Evolutionary conservation across 2,797 vertebrate genomes (phyloP), one percentile per base, ranked within the genome.

Genomic region (Parambassis ranga): DNA sequence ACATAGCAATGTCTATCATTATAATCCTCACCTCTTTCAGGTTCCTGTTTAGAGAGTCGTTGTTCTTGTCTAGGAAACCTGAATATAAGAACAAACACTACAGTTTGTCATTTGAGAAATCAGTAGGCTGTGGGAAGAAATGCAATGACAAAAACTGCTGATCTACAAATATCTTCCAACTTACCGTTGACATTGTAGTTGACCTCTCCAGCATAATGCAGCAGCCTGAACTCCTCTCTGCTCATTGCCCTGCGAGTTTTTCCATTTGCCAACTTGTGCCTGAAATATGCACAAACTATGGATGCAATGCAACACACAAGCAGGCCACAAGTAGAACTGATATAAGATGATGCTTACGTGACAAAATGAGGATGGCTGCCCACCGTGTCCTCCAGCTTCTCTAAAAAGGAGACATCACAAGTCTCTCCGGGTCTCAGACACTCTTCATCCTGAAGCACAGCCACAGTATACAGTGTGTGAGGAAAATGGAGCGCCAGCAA

Each of bases 11-110:
- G 51, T 55, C 24, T 9, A 48, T 23, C 10, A 42, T 5, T 10
- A 7, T n/a, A n/a, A n/a, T 4, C 1, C 92, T 94, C 79, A 97
- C 98, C 94, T 99, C 96, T 85, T 98, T 99, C 60, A 99, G 89
- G 87, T 96, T 98, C 74, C 98, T 92, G 90, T 94, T 98, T 38
- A 99, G 93, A 48, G 94, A 93, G 74, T 99, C 95, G 0, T 98
- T 98, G 89, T 99, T 98, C 87, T 98, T 99, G 79, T 98, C 97
- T 27, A 99, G 84, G 85, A 99, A 99, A 58, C 97, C 97, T 94
- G 27, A 55, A 30, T 4, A 14, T 55, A 23, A 62, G 5, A 33
- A 49, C 19, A 43, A 59, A 52, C 6, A 46, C 4, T 1, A 2
- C 10, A 32, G 16, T 51, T 37, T 28, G 22, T 55, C 15, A 67